Percentiles rank a stretch among this genome's conserved stretches.
phyloP scores from a whole-genome alignment of 2,113 vertebrate species.

The Diadophis punctatus region DNA sequence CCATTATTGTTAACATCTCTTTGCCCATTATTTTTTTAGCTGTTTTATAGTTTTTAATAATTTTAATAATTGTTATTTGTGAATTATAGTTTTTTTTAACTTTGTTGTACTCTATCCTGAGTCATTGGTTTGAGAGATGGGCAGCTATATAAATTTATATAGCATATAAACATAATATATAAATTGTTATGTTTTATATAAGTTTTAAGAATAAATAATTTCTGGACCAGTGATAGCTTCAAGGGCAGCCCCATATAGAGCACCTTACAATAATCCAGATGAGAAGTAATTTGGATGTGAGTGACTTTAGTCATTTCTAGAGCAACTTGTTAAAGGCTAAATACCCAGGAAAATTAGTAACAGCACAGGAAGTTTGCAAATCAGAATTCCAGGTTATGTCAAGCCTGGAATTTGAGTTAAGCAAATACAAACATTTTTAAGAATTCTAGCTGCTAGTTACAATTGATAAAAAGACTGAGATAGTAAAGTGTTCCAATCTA shows the following conservation, averaged over 20 bases:
- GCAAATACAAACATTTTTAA: not conserved
- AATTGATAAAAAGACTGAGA: not conserved
- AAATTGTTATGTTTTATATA: not conserved
- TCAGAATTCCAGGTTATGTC: not conserved
- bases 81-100: not conserved
- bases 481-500: not conserved
- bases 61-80: not conserved
- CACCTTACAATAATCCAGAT: not conserved
- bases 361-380: not conserved
- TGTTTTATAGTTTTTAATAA: not conserved
- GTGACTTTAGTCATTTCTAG: not conserved
- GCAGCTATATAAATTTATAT: not conserved
- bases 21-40: not conserved
- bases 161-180: not conserved
- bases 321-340: not conserved
- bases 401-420: not conserved
- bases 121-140: not conserved
- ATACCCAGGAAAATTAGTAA: not conserved
- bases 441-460: not conserved
- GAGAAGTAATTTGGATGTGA: not conserved
- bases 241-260: not conserved
- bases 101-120: not conserved
- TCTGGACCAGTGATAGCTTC: not conserved
- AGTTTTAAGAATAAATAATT: not conserved
- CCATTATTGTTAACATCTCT: not conserved